Base-by-base conservation (phyloP, 1,140 invertebrate species). In the Anastrepha obliqua region DNA sequence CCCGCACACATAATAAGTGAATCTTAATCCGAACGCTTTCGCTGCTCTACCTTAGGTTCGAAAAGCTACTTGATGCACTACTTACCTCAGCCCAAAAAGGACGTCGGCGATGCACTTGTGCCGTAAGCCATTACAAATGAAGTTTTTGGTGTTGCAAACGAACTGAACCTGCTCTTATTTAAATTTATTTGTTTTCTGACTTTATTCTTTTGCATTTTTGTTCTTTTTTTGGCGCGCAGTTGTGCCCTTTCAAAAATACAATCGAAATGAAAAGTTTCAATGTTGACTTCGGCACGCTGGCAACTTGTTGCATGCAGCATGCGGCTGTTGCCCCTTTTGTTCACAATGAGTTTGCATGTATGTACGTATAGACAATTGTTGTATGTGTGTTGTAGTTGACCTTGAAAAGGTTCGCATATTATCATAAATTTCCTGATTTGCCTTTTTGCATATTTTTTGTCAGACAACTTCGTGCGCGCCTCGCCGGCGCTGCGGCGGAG, bases 351-450 rank as follows among this genome's bases (percentile, higher is more conserved):
- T 3, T 55, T 39, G 17, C 64, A 29, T 6, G 29, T 20, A 67
- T 20, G 29, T 29, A 67, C 17, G 20, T 29, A 55, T 58, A 29
- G 29, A 29, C 29, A 29, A 29, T 29, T 29, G 29, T 29, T 29
- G 47, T 0, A 2, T 55, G 47, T 20, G 17, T 20, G n/a, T 81
- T 74, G 70, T 47, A 5, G n/a, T 39, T 81, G 74, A 81, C 74
- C 74, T 81, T 81, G 74, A 81, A 81, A 81, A 51, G 47, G 44
- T 81, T 81, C 55, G 47, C 47, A 29, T 81, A 81, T 81, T 55
- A 58, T 58, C 47, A 81, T 81, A 81, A 81, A 81, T 81, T 81
- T 81, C 74, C 47, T 81, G 47, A 55, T 81, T 51, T 42, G 6
- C 47, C 47, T 55, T 81, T 51, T 81, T 81, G 13, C 13, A 39